These are phyloP conservation scores for Pristis pectinata DNA, from an alignment of 2,797 vertebrate species.

Conservation along the genomic window DNA sequence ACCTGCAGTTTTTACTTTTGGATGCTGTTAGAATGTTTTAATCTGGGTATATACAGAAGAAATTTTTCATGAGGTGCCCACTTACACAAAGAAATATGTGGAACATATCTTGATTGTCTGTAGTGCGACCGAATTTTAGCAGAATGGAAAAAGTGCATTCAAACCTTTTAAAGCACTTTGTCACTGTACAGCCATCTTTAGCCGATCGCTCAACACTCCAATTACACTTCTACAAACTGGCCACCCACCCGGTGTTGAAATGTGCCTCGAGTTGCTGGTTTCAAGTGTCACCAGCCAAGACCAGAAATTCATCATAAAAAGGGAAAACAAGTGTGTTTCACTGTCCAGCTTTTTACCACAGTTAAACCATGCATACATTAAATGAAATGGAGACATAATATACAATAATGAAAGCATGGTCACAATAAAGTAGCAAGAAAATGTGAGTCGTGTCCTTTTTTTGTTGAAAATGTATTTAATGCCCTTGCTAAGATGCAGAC, in stretches of 20 bases:
- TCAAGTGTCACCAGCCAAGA: not conserved
- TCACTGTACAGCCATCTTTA: not conserved
- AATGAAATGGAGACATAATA: not conserved
- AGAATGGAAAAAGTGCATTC: not conserved
- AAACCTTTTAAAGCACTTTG: not conserved
- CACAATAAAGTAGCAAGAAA: not conserved
- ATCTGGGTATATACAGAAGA: not conserved
- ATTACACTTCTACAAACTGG: not conserved
- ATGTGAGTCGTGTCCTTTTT: not conserved
- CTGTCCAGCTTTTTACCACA: not conserved
- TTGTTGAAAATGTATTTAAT: slow-evolving; percentile 20
- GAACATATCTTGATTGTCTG: not conserved
- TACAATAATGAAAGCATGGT: not conserved
- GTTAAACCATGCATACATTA: not conserved
- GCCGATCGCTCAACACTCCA: not conserved
- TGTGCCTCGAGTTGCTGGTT: not conserved
- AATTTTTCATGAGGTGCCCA: too few relatives aligned
- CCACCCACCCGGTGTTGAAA: not conserved
- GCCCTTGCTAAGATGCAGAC: not conserved
- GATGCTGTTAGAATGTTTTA: not conserved
- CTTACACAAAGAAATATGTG: too few relatives aligned
- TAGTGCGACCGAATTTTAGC: not conserved
- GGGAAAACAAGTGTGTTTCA: not conserved
- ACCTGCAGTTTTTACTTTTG: not conserved
- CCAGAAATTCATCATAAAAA: not conserved